Evolutionary conservation across 2,797 vertebrate genomes (phyloP).

Genomic region (Coilia nasus): DNA sequence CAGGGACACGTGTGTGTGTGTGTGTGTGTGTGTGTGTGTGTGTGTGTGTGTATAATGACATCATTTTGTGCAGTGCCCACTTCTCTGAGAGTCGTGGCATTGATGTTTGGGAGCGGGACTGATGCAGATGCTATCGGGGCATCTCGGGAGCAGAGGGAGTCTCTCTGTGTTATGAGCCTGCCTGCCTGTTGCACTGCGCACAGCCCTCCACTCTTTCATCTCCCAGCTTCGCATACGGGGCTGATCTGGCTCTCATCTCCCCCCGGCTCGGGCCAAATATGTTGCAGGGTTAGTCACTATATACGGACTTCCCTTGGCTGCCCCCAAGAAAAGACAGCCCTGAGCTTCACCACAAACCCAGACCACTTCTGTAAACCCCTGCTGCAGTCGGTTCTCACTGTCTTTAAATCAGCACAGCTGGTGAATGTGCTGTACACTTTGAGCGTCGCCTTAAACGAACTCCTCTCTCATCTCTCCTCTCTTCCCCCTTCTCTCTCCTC

Average conservation of each 20-base stretch:
- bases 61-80: conserved; percentile 41
- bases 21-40: conserved; percentile 51
- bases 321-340: background rate
- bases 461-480: background rate
- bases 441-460: background rate
- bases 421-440: background rate
- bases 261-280: no score
- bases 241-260: background rate
- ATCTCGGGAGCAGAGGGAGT: background rate
- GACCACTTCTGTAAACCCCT: background rate
- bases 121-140: conserved; percentile 42
- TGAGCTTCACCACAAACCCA: background rate
- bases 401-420: background rate
- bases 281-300: background rate
- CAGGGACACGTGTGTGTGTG: conserved; percentile 55
- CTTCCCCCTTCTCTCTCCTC: background rate
- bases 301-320: background rate
- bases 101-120: conserved; percentile 37
- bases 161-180: background rate
- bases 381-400: background rate
- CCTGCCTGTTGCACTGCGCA: background rate
- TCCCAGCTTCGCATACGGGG: no score
- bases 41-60: conserved; percentile 50
- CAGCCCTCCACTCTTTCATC: no score
- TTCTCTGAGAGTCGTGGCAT: conserved; percentile 25